phyloP scores from a whole-genome alignment of 2,888 invertebrate genomes.

The Hemaris fuciformis region DNA sequence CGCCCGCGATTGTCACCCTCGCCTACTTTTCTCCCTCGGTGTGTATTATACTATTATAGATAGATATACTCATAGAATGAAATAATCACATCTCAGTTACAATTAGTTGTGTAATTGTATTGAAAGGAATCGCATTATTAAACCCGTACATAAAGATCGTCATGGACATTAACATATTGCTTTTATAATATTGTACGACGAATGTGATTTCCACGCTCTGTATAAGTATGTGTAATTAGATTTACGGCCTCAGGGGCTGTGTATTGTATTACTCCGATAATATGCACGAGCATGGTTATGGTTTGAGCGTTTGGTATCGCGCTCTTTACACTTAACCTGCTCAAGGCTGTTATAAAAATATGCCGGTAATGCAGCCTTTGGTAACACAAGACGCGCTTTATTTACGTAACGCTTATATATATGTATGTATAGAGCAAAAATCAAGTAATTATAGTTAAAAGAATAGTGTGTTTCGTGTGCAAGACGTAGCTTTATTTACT shows the following conservation, averaged over 20 bases:
- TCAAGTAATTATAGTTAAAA: not conserved
- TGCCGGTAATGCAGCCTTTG: not conserved
- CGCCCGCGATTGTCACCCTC: no score
- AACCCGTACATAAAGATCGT: not conserved
- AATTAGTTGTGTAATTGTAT: constrained; percentile 1
- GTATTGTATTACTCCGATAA: not conserved
- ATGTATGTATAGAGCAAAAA: constrained; percentile 3
- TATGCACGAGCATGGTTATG: not conserved
- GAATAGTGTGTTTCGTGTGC: not conserved
- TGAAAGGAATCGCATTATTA: not conserved
- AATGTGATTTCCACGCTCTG: constrained; percentile 3
- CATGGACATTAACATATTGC: not conserved
- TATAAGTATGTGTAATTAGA: not conserved
- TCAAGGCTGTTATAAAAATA: not conserved
- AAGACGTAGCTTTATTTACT: not conserved
- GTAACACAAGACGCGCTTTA: not conserved
- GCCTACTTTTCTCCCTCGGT: no score
- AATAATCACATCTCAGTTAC: not conserved
- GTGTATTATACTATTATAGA: no score
- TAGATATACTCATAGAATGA: not conserved
- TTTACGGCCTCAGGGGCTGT: not conserved
- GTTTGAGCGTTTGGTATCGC: not conserved
- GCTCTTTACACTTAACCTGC: not conserved
- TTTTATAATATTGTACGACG: constrained; percentile 5
- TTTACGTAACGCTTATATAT: not conserved